Evolutionary conservation across 2,888 invertebrate genomes (phyloP).

Genomic region (Vesta saturnalis): DNA sequence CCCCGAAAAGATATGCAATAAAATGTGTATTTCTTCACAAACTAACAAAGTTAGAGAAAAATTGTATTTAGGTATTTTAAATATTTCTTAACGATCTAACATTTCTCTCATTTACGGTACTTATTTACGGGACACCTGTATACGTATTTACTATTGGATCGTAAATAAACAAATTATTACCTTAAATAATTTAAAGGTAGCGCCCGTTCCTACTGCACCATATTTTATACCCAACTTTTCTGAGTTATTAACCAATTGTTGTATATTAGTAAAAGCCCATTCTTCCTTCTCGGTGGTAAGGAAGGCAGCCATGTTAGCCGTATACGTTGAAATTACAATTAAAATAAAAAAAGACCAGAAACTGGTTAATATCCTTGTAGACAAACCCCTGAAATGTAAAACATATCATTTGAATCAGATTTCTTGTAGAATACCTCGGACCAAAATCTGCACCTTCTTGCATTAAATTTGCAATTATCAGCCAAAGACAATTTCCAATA

Average conservation of each 20-base stretch:
- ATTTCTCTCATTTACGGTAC: too few species aligned
- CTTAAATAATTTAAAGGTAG: conserved; percentile 89
- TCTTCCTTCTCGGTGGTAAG: conserved; percentile 82
- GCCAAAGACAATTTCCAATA: conserved; percentile 73
- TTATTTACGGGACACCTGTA: too few species aligned
- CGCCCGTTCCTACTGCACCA: conserved; percentile 86
- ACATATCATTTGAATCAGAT: not conserved
- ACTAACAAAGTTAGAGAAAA: too few species aligned
- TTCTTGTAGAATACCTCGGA: conserved; percentile 67
- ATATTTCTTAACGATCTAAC: too few species aligned
- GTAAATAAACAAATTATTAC: conserved; percentile 64
- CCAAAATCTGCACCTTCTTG: conserved; percentile 73
- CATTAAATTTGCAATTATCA: conserved; percentile 71
- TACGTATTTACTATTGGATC: too few species aligned
- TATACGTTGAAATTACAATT: conserved; percentile 88
- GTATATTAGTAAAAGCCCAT: conserved; percentile 78
- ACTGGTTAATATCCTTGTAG: conserved; percentile 88
- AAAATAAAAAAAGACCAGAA: conserved; percentile 93
- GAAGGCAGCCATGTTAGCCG: conserved; percentile 91
- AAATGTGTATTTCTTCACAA: too few species aligned
- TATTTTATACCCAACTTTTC: conserved; percentile 85
- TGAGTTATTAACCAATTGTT: conserved; percentile 82
- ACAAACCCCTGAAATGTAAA: conserved; percentile 75
- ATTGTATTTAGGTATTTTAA: too few species aligned
- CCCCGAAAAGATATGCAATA: too few species aligned